Base-by-base conservation (phyloP, 2,113 vertebrate species). In the Gallinago paraguaiae region DNA sequence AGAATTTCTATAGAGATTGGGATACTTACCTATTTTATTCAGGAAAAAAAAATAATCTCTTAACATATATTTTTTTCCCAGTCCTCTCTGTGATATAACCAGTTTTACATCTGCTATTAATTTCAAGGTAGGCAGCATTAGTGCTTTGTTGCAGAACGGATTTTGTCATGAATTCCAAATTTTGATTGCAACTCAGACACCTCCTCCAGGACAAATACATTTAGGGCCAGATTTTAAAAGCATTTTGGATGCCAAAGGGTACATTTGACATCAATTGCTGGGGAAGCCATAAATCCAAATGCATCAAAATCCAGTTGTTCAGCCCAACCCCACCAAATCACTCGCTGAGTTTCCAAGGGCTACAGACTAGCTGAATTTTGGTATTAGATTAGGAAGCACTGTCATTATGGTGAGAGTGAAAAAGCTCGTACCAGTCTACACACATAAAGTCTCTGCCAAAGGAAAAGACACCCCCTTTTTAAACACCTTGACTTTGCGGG, bases 131-230 rank as follows among this genome's bases (percentile, higher is more conserved):
- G 90, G 46, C 16, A 94, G 43, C 67, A 43, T 77, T 90, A 92
- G 93, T 75, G 60, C 57, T 81, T 92, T 86, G 51, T 60, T 39
- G 53, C 14, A 86, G 79, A 64, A 81, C 71, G 75, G 43, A 64
- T 68, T 88, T 82, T 88, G 59, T 86, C 41, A 88, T 81, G 65
- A 67, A 86, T 88, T 85, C 64, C 67, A 90, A 7, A 3, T 86
- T 93, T 80, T 59, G 59, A 86, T 70, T 70, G 63, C 51, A 85
- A 71, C 30, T 83, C 59, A 5, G 5, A 56, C 14, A 18, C n/a
- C 92, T 85, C 30, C 64, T 83, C 16, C 39, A 81, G 76, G 64
- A 92, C 48, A 96, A 92, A 95, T 71, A 81, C 46, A 85, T 72
- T 91, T 59, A 91, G 82, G 87, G 14, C 5, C 35, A 81, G 59